Evolutionary conservation across 2,888 invertebrate species (phyloP).

Genomic region (Napeogenes inachia): DNA sequence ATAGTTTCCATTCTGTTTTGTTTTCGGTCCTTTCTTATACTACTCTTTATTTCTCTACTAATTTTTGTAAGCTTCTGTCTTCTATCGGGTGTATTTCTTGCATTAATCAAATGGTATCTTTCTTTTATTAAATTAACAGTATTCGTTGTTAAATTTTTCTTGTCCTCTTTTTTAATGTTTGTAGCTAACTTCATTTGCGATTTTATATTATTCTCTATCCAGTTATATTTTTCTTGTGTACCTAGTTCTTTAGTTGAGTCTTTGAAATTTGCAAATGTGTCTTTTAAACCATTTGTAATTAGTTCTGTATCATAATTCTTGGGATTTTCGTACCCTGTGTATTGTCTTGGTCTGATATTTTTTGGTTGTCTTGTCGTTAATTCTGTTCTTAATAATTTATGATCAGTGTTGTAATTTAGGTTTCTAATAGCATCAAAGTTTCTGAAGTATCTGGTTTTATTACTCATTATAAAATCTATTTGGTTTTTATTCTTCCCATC

Average conservation of each 20-base stretch:
- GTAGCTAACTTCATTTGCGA: conserved; percentile 9
- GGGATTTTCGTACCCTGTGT: not conserved
- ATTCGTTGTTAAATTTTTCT: conserved; percentile 17
- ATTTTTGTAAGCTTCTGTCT: too few species aligned
- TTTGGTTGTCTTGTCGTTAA: too few species aligned
- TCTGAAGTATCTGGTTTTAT: too few species aligned
- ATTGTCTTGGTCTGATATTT: too few species aligned
- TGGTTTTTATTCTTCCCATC: conserved; percentile 20
- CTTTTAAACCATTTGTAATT: conserved; percentile 13
- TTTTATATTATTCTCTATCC: conserved; percentile 23
- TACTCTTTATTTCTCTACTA: too few species aligned
- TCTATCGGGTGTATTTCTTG: too few species aligned
- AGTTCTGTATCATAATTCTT: conserved; percentile 27
- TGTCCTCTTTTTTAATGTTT: conserved; percentile 10
- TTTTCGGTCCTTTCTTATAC: too few species aligned
- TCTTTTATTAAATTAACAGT: conserved; percentile 18
- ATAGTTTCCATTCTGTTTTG: too few species aligned
- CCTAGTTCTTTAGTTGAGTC: conserved; percentile 15
- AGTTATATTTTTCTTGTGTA: conserved; percentile 30
- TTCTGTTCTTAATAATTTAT: too few species aligned
- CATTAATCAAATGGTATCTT: conserved; percentile 26
- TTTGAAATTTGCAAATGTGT: conserved; percentile 19
- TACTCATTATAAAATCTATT: not conserved
- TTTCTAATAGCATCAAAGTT: too few species aligned
- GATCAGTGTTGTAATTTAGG: too few species aligned